Percentiles rank a stretch among this genome's conserved stretches.
Conservation (phyloP, 92 coral and sea anemone species). For the Porites cylindrica region DNA sequence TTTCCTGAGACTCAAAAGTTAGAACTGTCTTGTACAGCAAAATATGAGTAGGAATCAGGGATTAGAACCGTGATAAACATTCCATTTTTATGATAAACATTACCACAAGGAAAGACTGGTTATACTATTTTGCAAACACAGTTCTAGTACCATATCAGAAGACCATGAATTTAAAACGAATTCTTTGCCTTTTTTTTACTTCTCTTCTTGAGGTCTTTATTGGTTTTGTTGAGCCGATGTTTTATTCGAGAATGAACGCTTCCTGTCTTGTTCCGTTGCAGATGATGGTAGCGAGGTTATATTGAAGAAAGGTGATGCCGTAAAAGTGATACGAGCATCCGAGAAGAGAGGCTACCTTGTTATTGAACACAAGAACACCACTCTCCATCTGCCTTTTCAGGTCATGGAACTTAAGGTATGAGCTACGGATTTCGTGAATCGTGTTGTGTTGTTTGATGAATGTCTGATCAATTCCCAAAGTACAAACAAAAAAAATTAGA, state of each 20-base stretch:
- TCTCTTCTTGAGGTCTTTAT: too few species aligned
- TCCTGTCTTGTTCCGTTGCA: background rate
- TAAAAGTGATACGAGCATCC: slow-evolving; percentile 89
- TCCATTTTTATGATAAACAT: too few species aligned
- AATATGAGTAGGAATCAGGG: too few species aligned
- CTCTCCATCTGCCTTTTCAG: slow-evolving; percentile 81
- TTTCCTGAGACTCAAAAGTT: too few species aligned
- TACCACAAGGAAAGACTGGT: too few species aligned
- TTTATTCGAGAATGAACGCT: background rate
- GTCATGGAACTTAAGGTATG: slow-evolving; percentile 88
- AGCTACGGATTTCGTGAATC: background rate
- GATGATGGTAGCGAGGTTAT: slow-evolving; percentile 72
- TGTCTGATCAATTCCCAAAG: background rate
- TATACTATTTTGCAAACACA: too few species aligned
- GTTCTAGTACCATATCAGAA: too few species aligned
- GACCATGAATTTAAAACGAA: too few species aligned
- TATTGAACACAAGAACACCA: slow-evolving; percentile 74
- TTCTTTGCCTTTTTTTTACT: too few species aligned
- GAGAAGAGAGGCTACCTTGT: slow-evolving; percentile 91
- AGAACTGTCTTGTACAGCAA: too few species aligned
- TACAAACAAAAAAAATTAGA: background rate
- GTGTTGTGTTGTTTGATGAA: background rate
- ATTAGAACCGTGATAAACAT: too few species aligned
- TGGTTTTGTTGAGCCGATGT: background rate
- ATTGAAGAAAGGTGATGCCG: slow-evolving; percentile 84